These are phyloP conservation scores for Mormyrus lacerda DNA, from an alignment of 2,113 vertebrate species.

Conservation along the genomic window DNA sequence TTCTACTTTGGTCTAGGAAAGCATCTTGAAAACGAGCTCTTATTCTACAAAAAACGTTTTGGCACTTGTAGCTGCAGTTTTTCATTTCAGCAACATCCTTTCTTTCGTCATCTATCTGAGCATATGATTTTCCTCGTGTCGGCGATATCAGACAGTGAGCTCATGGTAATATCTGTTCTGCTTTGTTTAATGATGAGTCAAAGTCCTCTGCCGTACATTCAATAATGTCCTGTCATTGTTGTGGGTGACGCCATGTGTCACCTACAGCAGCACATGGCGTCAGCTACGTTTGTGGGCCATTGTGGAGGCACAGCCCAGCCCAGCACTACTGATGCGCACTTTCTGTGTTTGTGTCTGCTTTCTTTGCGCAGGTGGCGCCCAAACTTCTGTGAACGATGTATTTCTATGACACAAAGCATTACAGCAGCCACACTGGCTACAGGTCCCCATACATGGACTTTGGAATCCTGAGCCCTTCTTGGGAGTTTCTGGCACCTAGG, in stretches of 20 bases:
- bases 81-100: not conserved
- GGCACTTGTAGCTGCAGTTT: not conserved
- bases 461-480: constrained; percentile 42
- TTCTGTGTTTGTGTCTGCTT: not conserved
- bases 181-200: not conserved
- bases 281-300: not conserved
- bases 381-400: constrained; percentile 45
- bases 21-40: not conserved
- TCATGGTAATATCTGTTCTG: not conserved
- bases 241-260: not conserved
- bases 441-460: constrained; percentile 53
- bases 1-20: not conserved
- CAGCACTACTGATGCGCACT: not conserved
- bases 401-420: constrained; percentile 40
- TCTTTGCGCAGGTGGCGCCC: not conserved
- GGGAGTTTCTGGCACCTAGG: constrained; percentile 41
- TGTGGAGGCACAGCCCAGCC: not conserved
- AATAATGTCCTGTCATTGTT: not conserved
- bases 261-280: not conserved
- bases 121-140: not conserved
- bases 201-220: not conserved
- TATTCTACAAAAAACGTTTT: not conserved
- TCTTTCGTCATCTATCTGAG: not conserved
- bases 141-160: not conserved
- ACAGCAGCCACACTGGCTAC: constrained; percentile 55